These are phyloP conservation scores for Platalea minor DNA, from an alignment of 2,797 vertebrate species.

Conservation along the genomic window DNA sequence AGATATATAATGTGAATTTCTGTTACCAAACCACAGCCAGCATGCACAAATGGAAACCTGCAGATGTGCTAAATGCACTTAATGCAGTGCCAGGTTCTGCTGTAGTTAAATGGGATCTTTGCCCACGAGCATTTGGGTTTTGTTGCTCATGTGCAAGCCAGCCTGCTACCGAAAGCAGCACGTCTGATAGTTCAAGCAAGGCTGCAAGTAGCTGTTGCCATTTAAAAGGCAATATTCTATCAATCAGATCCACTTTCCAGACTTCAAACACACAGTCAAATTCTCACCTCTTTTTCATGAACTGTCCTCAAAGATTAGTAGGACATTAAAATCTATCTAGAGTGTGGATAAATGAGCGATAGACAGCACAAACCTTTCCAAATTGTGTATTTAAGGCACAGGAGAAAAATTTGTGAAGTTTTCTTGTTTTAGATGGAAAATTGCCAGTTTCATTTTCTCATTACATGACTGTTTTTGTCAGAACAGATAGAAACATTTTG, in stretches of 20 bases:
- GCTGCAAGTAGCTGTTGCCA: background rate
- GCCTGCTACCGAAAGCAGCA: background rate
- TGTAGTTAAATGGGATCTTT: background rate
- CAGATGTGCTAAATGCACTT: constrained; percentile 24
- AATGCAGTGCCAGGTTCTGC: background rate
- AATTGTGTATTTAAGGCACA: background rate
- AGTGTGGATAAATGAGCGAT: background rate
- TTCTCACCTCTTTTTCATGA: background rate
- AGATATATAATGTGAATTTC: background rate
- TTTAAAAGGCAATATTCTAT: background rate
- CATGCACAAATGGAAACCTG: background rate
- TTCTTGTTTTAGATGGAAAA: constrained; percentile 46
- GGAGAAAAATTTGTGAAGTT: background rate
- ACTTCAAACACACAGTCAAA: background rate
- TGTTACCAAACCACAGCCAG: background rate
- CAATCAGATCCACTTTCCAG: background rate
- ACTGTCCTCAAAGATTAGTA: background rate
- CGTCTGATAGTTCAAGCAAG: background rate
- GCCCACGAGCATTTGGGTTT: background rate
- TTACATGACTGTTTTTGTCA: constrained; percentile 61
- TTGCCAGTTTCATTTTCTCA: constrained; percentile 34
- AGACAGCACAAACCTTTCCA: background rate
- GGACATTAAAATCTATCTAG: background rate
- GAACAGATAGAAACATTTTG: constrained; percentile 55
- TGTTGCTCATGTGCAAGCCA: constrained; percentile 2